Evolutionary conservation across 2,113 vertebrate genomes (phyloP).

Genomic region (Archocentrus centrarchus): DNA sequence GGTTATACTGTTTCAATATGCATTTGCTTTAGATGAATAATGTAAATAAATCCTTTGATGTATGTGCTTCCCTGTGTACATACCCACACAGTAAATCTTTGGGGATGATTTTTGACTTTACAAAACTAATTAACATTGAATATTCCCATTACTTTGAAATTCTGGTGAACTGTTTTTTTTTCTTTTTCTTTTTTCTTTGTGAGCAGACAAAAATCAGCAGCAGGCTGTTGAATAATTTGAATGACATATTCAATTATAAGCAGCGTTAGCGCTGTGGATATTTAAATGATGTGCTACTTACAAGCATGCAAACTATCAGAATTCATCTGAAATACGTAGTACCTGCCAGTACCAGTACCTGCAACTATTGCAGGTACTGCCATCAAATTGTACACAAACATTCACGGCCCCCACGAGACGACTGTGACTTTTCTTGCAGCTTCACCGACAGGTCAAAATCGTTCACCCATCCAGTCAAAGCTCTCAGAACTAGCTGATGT

Average conservation of each 20-base stretch:
- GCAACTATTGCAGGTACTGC: neutral
- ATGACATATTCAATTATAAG: constrained; percentile 6
- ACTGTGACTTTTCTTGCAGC: neutral
- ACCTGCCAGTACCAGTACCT: no score
- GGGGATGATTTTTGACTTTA: constrained; percentile 41
- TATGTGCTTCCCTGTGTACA: constrained; percentile 32
- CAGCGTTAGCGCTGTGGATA: neutral
- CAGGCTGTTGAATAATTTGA: constrained; percentile 8
- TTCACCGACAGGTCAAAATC: neutral
- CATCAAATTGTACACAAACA: neutral
- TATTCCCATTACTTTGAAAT: constrained; percentile 34
- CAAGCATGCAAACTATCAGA: neutral
- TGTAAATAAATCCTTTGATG: constrained; percentile 57
- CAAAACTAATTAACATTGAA: constrained; percentile 38
- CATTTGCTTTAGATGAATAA: constrained; percentile 60
- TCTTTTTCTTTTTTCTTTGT: neutral
- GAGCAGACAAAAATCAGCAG: neutral
- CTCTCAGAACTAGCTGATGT: neutral
- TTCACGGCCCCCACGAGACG: neutral
- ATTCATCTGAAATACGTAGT: neutral
- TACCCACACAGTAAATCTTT: constrained; percentile 41
- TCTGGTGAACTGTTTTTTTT: neutral
- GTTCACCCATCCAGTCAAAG: neutral
- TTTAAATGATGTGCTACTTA: constrained; percentile 5
- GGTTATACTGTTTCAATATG: constrained; percentile 52